phyloP scores from a whole-genome alignment of 2,113 vertebrate genomes.

The Nesoenas mayeri region DNA sequence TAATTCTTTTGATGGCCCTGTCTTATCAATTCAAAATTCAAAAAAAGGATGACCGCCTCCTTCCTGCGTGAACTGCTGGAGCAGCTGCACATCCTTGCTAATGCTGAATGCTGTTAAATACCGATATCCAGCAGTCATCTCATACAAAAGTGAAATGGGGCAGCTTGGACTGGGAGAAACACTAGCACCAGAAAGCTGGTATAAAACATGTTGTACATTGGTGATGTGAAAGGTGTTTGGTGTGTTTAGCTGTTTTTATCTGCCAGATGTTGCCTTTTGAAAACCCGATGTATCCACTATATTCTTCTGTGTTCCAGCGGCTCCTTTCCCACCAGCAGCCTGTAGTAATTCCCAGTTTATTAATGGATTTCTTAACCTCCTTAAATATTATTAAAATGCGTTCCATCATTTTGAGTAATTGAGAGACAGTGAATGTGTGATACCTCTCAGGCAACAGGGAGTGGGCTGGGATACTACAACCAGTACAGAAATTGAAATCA shows the following conservation, averaged over 20 bases:
- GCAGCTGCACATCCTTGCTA: neutral
- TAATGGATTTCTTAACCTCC: neutral
- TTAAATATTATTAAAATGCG: neutral
- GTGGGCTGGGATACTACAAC: neutral
- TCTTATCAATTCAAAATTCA: slow-evolving; percentile 4
- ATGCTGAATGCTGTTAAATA: neutral
- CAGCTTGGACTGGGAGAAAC: neutral
- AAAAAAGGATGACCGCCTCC: neutral
- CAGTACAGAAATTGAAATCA: neutral
- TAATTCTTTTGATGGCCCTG: neutral
- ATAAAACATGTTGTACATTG: neutral
- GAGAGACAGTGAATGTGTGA: neutral
- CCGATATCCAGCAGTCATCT: neutral
- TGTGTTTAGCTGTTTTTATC: neutral
- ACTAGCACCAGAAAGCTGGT: neutral
- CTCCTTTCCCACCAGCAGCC: neutral
- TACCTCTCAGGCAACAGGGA: neutral
- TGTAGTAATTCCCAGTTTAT: neutral
- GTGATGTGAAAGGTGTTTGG: neutral
- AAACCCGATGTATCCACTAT: neutral
- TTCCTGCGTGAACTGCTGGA: neutral
- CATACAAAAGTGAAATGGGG: neutral
- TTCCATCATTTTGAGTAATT: neutral
- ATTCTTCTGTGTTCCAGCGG: neutral
- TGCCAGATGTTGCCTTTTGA: neutral